Base-by-base conservation (phyloP, 2,888 invertebrate species). In the Leptopilina syphax region DNA sequence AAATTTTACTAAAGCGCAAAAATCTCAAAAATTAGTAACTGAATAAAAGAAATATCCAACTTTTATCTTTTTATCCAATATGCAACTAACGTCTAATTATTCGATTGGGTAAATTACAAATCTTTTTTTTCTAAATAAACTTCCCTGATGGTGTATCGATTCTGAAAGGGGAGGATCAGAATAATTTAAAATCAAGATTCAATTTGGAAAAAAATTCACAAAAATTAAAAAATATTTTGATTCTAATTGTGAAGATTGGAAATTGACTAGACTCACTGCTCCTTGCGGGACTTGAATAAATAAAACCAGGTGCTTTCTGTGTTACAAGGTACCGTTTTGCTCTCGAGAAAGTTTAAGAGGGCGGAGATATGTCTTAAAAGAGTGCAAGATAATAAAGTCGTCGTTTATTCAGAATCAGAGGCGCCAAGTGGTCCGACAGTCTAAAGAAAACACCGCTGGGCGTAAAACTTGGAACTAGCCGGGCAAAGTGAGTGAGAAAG, bases 331-430 rank as follows among this genome's bases (percentile, higher is more conserved):
- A 73, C 54, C 34, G 73, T 82, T 73, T 79, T 80, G 79, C 44
- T 79, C 50, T 70, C 70, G 54, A 70, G 79, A 73, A 70, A 80
- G 78, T 76, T 18, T 79, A 82, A 83, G 79, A 82, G 65, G 77
- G 77, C 77, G 65, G 65, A 57, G 57, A 73, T 73, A 73, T 34
- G 80, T 84, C 78, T 79, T 81, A 76, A 77, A 80, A 83, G 80
- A 80, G 83, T 66, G 80, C 79, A 79, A 81, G 78, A 81, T 83
- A 85, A 86, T 87, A 83, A 85, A 86, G 85, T 86, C 82, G 86
- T 86, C 81, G 84, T 77, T 83, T 82, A 81, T 84, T 80, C 83
- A 82, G 83, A 86, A 85, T 83, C 83, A 83, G 84, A 82, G 80
- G 83, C 86, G 83, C 84, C 85, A 83, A 86, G 84, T 84, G 85